Evolutionary conservation across 2,797 vertebrate genomes (phyloP), one percentile per base, ranked within the genome.

Genomic region (Danio tinwini): DNA sequence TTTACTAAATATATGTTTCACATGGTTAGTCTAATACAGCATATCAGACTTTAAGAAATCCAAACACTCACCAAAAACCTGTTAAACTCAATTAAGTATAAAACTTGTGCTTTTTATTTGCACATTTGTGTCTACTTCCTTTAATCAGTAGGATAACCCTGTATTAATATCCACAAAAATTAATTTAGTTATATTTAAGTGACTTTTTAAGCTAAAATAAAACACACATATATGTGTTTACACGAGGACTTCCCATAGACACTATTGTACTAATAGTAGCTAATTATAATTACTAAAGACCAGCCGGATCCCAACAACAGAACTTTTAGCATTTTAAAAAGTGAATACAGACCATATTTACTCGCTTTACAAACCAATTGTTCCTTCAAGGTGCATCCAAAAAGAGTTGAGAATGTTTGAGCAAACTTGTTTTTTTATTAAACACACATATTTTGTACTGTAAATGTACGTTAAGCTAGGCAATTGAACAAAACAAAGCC

Each of bases 361-460:
- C 37, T 71, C 52, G 53, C 5, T 52, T 72, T 44, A 19, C 7
- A 44, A 93, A 70, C 52, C 11, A 93, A 92, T 89, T 88, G 88
- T 84, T 78, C 74, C 81, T 72, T 10, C 21, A 44, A 14, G 1
- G 52, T 40, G 19, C 7, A 19, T 21, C 44, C 10, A 1, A 52
- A 59, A 58, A 69, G 0, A 29, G 19, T n/a, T 47, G 49, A 29
- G 29, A 29, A 50, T 37, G 11, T 21, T 13, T 21, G 1, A 61
- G 72, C 62, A 40, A 13, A 16, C 11, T 39, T 49, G 42, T 61
- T 29, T 2, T 21, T 78, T 59, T 74, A n/a, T n/a, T 29, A 81
- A 39, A 80, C 85, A 40, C 58, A 83, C 87, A 78, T 82, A 29
- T 29, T 69, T 78, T 82, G 85, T 91, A 89, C 92, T 91, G 89